phyloP scores from a whole-genome alignment of 2,113 vertebrate genomes.

The Phasianus colchicus region DNA sequence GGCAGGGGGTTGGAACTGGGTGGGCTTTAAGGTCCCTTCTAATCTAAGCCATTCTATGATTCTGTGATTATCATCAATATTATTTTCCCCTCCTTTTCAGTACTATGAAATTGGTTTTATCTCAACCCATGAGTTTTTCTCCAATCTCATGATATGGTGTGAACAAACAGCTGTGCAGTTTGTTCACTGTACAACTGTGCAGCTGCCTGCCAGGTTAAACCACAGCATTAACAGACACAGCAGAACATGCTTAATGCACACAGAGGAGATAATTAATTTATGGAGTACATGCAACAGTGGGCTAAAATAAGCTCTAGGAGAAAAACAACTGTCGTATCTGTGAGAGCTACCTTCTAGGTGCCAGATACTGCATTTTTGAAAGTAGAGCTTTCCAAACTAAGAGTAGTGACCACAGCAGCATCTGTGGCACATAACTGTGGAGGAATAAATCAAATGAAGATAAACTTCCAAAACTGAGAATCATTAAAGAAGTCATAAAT shows the following conservation, averaged over 20 bases:
- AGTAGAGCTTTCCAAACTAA: not conserved
- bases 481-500: not conserved
- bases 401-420: not conserved
- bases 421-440: rapidly evolving
- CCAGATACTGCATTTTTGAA: not conserved
- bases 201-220: not conserved
- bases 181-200: too few relatives aligned
- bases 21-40: too few relatives aligned
- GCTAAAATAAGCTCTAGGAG: not conserved
- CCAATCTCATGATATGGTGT: not conserved
- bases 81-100: not conserved
- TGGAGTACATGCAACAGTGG: not conserved
- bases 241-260: not conserved
- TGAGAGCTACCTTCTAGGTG: not conserved
- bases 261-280: not conserved
- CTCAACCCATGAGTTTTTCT: not conserved
- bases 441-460: not conserved
- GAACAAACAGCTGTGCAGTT: too few relatives aligned
- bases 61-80: not conserved
- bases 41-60: too few relatives aligned
- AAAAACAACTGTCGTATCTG: not conserved
- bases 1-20: too few relatives aligned
- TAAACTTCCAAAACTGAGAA: not conserved
- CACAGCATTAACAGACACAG: not conserved
- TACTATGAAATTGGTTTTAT: not conserved